A percentile compares a stretch with the other conserved stretches of the same genome.
Evolutionary conservation across 2,113 vertebrate genomes (phyloP).

Genomic region (Suncus etruscus): DNA sequence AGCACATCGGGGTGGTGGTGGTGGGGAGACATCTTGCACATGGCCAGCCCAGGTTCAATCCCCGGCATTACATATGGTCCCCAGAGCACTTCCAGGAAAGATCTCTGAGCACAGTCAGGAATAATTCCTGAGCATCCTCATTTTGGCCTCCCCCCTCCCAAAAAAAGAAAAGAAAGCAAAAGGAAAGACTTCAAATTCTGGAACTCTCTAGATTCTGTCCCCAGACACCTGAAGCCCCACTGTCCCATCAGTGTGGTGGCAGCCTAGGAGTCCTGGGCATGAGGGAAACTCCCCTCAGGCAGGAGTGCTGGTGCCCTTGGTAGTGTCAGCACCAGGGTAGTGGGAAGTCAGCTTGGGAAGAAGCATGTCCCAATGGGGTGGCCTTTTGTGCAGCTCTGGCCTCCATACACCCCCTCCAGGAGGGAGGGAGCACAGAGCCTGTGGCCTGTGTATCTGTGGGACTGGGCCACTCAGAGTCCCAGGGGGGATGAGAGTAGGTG

Average conservation of each 20-base stretch:
- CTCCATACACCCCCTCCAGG: neutral
- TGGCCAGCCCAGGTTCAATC: too few relatives aligned
- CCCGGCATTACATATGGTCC: too few relatives aligned
- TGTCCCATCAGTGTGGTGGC: neutral
- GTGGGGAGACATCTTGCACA: too few relatives aligned
- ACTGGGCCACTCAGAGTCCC: constrained; percentile 69
- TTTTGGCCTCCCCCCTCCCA: too few relatives aligned
- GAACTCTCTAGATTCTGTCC: constrained; percentile 35
- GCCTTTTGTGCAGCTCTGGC: neutral
- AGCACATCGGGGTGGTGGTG: too few relatives aligned
- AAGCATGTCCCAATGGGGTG: neutral
- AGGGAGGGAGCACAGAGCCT: neutral
- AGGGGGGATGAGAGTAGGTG: constrained; percentile 49
- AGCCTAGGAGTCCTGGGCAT: neutral
- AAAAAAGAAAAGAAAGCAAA: too few relatives aligned
- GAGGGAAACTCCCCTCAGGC: neutral
- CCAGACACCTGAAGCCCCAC: constrained; percentile 27
- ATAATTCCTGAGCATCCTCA: too few relatives aligned
- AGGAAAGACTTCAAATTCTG: constrained; percentile 36
- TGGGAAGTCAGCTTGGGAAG: constrained; percentile 54
- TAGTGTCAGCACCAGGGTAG: neutral
- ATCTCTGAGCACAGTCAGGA: too few relatives aligned
- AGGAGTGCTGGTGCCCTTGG: constrained; percentile 20
- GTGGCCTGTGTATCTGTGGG: neutral
- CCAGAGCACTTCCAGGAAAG: too few relatives aligned